A percentile compares a stretch with the other conserved stretches of the same genome.
Conservation (phyloP, 2,113 vertebrate species). For the Xiphophorus hellerii region DNA sequence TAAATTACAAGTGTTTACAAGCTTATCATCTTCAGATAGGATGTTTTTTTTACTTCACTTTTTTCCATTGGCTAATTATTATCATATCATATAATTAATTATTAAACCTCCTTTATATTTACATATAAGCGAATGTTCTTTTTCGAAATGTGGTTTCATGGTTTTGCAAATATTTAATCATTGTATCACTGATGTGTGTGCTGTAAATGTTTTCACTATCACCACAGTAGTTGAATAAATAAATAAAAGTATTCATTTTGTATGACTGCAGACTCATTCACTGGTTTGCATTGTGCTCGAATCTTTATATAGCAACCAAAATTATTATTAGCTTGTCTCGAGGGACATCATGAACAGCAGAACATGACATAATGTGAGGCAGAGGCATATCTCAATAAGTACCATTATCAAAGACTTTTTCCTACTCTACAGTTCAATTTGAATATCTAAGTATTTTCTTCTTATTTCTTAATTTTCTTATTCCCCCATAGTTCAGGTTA, state of each 20-base stretch:
- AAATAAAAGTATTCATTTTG: constrained; percentile 1
- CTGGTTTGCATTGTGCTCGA: neutral
- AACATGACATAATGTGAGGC: no score
- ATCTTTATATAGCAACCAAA: neutral
- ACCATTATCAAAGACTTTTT: no score
- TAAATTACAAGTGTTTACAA: neutral
- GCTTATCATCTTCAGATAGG: neutral
- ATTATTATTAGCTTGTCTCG: no score
- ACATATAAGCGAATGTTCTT: neutral
- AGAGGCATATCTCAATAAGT: neutral
- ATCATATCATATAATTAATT: neutral
- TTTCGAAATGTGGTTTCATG: neutral
- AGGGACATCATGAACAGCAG: no score
- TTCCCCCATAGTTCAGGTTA: no score
- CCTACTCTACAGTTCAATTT: neutral
- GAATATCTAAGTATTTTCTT: neutral
- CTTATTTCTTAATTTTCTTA: no score
- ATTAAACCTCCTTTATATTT: constrained; percentile 1
- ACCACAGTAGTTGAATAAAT: neutral
- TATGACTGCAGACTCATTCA: neutral
- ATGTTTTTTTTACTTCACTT: neutral
- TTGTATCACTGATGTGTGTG: constrained; percentile 18
- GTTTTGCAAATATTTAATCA: constrained; percentile 22
- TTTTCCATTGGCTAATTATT: neutral
- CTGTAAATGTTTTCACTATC: neutral